Conservation (phyloP, 1,140 invertebrate genomes). For the Eurosta solidaginis region DNA sequence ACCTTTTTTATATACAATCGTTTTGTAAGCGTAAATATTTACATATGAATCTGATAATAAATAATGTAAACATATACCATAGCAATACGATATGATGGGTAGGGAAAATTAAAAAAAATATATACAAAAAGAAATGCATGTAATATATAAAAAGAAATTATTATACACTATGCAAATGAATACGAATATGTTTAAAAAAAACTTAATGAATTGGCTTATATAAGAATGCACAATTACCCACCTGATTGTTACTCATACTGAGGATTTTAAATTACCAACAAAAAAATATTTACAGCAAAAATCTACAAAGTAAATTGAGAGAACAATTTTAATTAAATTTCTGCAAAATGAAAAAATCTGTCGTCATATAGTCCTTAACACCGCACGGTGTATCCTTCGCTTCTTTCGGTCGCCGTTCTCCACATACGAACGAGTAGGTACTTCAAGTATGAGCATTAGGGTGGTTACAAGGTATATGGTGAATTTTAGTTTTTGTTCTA, state of each 20-base stretch:
- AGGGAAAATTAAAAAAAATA: not conserved
- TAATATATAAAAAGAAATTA: too few species aligned
- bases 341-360: not conserved
- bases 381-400: not conserved
- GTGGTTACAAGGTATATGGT: too few species aligned
- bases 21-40: conserved; percentile 24
- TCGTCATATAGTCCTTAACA: not conserved
- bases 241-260: conserved; percentile 9
- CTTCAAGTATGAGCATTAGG: too few species aligned
- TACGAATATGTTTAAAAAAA: not conserved
- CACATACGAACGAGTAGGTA: too few species aligned
- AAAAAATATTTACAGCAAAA: not conserved
- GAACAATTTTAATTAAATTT: not conserved
- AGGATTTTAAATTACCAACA: not conserved
- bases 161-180: too few species aligned
- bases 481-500: too few species aligned
- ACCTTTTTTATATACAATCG: not conserved
- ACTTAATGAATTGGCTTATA: not conserved
- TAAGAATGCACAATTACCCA: not conserved
- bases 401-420: not conserved
- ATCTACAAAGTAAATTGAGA: not conserved
- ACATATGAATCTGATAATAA: conserved; percentile 12
- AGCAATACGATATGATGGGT: not conserved
- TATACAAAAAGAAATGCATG: not conserved
- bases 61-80: conserved; percentile 10